Evolutionary conservation across 2,797 vertebrate genomes (phyloP), one percentile per base, ranked within the genome.

Genomic region (Sebastolobus altivelis): DNA sequence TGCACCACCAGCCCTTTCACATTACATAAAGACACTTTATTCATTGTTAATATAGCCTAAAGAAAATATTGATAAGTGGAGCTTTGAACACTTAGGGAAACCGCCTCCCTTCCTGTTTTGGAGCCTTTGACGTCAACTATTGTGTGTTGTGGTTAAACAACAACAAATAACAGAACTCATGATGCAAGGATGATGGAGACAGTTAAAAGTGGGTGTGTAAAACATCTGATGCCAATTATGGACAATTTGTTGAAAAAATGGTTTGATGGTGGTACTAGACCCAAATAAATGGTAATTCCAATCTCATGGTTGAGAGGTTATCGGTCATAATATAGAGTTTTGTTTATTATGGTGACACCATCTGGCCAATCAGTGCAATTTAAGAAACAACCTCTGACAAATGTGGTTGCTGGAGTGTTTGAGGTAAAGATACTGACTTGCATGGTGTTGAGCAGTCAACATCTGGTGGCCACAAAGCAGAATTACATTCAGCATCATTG

Each of bases 391-490:
- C 1, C 3, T 55, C 14, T 37, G 4, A 5, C 18, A 56, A 12
- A 65, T 14, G n/a, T 29, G 8, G 14, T 7, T 66, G 4, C 16
- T 22, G 0, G 3, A 56, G 56, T 38, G 0, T 13, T 13, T 68
- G 3, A 33, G 11, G n/a, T 22, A 20, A 69, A 31, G 8, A 68
- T 16, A 20, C 5, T 63, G 9, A n/a, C 4, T 18, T 71, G 40
- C 2, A 29, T 65, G 37, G 16, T 74, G 40, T 46, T 52, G 37
- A 78, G 4, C 40, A 58, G 77, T 79, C 88, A 61, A 63, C 89
- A 86, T 83, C 89, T 89, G 52, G 83, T 91, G 91, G 88, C 35
- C 35, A 22, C 9, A 72, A 58, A 71, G 25, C 14, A 40, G 8
- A 13, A 82, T 76, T 79, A 77, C 90, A 18, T n/a, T n/a, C 16